phyloP scores from a whole-genome alignment of 2,888 invertebrate species.

The Ypsolopha sequella region DNA sequence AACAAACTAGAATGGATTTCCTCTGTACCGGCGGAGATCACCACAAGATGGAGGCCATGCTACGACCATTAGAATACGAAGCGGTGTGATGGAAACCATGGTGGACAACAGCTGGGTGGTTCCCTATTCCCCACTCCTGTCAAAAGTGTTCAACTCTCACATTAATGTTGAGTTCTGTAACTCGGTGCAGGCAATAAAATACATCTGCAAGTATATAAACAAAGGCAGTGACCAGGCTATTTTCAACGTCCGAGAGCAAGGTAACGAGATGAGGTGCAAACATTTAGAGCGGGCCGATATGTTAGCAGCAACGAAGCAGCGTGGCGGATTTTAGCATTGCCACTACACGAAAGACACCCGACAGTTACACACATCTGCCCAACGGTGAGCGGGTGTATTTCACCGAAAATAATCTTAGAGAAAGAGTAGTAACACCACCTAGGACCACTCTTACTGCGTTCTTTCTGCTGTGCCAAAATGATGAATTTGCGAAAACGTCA shows the following conservation, averaged over 20 bases:
- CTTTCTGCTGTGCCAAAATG: constrained; percentile 25
- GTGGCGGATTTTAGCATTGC: constrained; percentile 18
- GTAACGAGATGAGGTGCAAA: constrained; percentile 18
- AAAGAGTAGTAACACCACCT: constrained; percentile 12
- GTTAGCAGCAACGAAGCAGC: constrained; percentile 21
- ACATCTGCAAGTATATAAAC: constrained; percentile 5
- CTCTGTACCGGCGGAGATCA: constrained; percentile 13
- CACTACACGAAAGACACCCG: constrained; percentile 17
- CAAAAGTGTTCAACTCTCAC: constrained; percentile 15
- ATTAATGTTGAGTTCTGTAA: constrained; percentile 13
- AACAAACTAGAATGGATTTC: constrained; percentile 1
- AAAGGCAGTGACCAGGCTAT: constrained; percentile 15
- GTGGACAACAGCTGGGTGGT: constrained; percentile 18
- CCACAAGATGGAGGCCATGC: constrained; percentile 15
- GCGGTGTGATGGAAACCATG: not conserved
- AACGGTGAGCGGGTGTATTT: constrained; percentile 27
- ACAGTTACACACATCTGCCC: constrained; percentile 17
- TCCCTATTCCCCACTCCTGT: constrained; percentile 16
- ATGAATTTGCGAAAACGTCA: constrained; percentile 14
- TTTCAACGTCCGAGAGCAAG: constrained; percentile 10
- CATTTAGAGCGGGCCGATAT: constrained; percentile 20
- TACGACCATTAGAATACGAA: constrained; percentile 4
- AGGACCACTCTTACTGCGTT: constrained; percentile 24
- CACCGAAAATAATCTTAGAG: constrained; percentile 19
- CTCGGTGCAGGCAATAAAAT: constrained; percentile 1